Evolutionary conservation across 2,113 vertebrate species (phyloP).

Genomic region (Aegithalos caudatus): DNA sequence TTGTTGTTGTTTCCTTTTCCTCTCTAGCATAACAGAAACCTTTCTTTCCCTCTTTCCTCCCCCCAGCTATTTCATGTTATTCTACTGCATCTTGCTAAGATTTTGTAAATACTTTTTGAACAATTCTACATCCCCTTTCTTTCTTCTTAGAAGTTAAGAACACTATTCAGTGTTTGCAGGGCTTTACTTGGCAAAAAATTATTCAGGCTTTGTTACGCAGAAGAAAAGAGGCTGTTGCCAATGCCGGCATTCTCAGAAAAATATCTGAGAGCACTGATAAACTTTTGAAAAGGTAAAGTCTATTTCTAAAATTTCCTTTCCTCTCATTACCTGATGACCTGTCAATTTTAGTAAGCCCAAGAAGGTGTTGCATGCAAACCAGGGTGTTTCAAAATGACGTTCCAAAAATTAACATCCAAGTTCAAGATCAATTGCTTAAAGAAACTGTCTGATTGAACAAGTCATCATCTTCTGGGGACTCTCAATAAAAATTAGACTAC

Average conservation of each 20-base stretch:
- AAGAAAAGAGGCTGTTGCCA: background rate
- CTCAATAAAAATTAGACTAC: background rate
- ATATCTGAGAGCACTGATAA: background rate
- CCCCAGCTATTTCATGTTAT: background rate
- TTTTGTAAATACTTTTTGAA: background rate
- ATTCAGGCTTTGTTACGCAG: background rate
- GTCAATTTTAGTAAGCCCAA: background rate
- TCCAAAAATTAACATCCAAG: background rate
- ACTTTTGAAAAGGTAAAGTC: background rate
- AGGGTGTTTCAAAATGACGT: background rate
- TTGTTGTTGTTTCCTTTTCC: background rate
- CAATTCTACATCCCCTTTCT: background rate
- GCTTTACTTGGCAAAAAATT: background rate
- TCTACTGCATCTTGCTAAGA: background rate
- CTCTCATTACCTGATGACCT: background rate
- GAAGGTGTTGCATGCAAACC: background rate
- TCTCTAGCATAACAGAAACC: background rate
- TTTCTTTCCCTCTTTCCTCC: accelerated
- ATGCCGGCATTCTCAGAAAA: background rate
- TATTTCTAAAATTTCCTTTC: background rate
- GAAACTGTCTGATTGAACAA: background rate
- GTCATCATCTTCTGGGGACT: background rate
- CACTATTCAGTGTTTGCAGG: background rate
- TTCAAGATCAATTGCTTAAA: background rate
- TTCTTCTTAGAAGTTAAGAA: background rate